These are phyloP conservation scores for Kryptolebias ocellatus DNA, from an alignment of 2,797 vertebrate genomes.

Conservation along the genomic window DNA sequence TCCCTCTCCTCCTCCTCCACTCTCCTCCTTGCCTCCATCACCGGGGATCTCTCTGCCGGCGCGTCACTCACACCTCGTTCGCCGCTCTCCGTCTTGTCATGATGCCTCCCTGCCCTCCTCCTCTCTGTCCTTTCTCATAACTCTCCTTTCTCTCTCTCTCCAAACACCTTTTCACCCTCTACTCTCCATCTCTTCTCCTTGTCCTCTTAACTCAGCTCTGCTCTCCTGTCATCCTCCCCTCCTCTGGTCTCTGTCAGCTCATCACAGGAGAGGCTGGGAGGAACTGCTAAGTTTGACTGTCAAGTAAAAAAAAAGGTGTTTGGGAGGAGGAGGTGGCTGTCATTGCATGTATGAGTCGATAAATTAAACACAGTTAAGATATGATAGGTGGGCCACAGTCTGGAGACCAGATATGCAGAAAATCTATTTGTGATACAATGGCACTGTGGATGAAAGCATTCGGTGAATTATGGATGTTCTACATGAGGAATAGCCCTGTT, in stretches of 20 bases:
- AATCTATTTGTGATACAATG: constrained; percentile 35
- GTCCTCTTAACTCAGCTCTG: not conserved
- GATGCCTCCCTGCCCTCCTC: constrained; percentile 20
- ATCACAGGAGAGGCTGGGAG: constrained; percentile 45
- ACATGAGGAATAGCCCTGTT: constrained; percentile 8
- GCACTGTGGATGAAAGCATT: constrained; percentile 15
- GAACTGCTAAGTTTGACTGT: constrained; percentile 61
- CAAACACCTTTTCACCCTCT: constrained; percentile 52
- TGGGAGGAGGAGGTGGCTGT: constrained; percentile 49
- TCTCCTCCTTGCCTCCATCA: constrained; percentile 36
- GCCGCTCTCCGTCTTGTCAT: constrained; percentile 47
- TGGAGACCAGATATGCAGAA: constrained; percentile 8
- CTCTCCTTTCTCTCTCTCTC: constrained; percentile 57
- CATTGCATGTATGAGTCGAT: constrained; percentile 37
- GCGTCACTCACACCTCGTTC: constrained; percentile 61
- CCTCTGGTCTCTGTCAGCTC: constrained; percentile 36
- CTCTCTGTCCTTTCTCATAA: constrained; percentile 51
- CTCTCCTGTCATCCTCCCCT: constrained; percentile 18
- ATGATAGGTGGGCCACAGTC: constrained; percentile 9
- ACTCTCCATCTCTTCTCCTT: constrained; percentile 15
- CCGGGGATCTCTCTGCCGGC: constrained; percentile 37
- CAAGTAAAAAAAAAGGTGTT: constrained; percentile 45
- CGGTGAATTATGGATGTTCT: constrained; percentile 21
- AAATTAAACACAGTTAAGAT: constrained; percentile 36
- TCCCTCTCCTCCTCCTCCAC: constrained; percentile 11